phyloP scores from a whole-genome alignment of 2,113 vertebrate genomes.

The Neotoma lepida region DNA sequence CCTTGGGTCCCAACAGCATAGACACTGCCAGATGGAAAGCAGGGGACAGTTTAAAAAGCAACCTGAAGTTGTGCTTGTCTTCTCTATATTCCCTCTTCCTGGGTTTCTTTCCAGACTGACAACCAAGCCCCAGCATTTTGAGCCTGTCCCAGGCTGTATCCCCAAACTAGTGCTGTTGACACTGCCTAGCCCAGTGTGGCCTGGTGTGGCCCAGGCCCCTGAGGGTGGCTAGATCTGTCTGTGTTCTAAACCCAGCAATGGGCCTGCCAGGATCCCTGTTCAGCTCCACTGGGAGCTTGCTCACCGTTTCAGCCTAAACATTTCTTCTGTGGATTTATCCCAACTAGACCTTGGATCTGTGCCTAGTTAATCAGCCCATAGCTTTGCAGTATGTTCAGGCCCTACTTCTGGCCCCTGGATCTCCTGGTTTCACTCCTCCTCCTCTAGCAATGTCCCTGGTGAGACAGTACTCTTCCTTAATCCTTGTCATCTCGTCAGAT shows the following conservation, averaged over 20 bases:
- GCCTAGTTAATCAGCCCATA: neutral
- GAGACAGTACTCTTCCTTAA: neutral
- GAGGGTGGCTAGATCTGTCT: neutral
- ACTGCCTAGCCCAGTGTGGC: neutral
- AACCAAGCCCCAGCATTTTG: neutral
- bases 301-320: neutral
- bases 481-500: neutral
- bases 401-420: neutral
- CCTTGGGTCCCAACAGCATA: neutral
- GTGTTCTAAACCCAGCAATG: neutral
- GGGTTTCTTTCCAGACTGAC: neutral
- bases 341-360: neutral
- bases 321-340: neutral
- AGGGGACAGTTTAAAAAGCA: neutral
- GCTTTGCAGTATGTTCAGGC: neutral
- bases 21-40: neutral
- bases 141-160: neutral
- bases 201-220: neutral
- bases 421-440: neutral
- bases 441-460: neutral
- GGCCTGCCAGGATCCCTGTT: neutral
- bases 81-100: neutral
- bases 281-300: neutral
- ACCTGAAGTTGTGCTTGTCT: neutral
- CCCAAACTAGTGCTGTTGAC: neutral